Base-by-base conservation (phyloP, 1,140 invertebrate species). In the Pseudobourletiella spinata region DNA sequence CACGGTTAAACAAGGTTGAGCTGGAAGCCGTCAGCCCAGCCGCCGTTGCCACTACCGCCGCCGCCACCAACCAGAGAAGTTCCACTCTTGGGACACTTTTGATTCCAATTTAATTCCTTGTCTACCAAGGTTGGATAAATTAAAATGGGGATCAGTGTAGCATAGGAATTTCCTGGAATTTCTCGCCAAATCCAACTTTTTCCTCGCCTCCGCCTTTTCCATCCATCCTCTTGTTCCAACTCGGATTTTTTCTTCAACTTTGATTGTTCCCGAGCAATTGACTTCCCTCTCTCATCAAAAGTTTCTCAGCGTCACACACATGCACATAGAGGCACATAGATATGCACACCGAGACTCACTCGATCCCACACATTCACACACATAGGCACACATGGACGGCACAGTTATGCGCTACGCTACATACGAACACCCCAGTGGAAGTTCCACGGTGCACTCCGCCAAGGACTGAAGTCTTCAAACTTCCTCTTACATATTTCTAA, bases 151-250 rank as follows among this genome's bases (percentile, higher is more conserved):
- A 22, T 55, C 51, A 64, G 57, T 55, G 50, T 64, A 59, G 32
- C 57, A 56, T 64, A 59, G 24, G 57, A 46, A 59, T 59, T 63
- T 64, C 63, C 63, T 51, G 57, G 63, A 64, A 64, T 64, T 54
- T 57, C 44, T 51, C 48, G n/a, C 51, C 42, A 39, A 62, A 48
- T 62, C 46, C 54, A 22, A 57, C 48, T 26, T 62, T 62, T 62
- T 62, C 51, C 55, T 46, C 44, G 6, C 18, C 22, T 20, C 24
- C 29, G 11, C 30, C 14, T 57, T 62, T 62, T 62, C 26, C 60
- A 62, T n/a, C n/a, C n/a, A n/a, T n/a, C n/a, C n/a, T n/a, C n/a
- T n/a, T 54, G 60, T 20, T 57, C 44, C 28, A 25, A 28, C 50
- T 54, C 32, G 32, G n/a, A n/a, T 39, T 39, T 39, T 39, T 39